phyloP scores from a whole-genome alignment of 2,888 invertebrate species.

The Teleiodes luculella region DNA sequence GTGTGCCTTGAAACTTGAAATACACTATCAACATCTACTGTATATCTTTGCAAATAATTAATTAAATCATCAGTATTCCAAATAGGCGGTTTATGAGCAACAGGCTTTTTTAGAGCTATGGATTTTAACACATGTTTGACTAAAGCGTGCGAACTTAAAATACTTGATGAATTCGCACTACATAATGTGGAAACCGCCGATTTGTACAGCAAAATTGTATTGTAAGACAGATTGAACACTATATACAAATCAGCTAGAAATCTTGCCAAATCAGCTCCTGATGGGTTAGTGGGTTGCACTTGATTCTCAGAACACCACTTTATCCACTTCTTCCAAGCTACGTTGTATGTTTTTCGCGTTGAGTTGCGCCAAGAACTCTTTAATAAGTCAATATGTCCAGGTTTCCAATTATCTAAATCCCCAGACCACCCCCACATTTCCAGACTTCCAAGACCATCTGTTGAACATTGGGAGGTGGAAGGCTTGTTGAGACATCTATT shows the following conservation, averaged over 20 bases:
- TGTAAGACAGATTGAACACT: constrained; percentile 17
- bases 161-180: not conserved
- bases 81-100: constrained; percentile 5
- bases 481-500: constrained; percentile 17
- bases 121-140: constrained; percentile 21
- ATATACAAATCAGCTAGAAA: too few species aligned
- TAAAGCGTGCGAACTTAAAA: not conserved
- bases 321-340: constrained; percentile 28
- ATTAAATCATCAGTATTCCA: constrained; percentile 10
- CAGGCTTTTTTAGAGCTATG: constrained; percentile 12
- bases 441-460: constrained; percentile 25
- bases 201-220: constrained; percentile 20
- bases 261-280: constrained; percentile 17
- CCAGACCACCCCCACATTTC: constrained; percentile 26
- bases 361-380: constrained; percentile 19
- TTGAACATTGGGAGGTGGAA: constrained; percentile 21
- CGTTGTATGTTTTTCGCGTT: constrained; percentile 22
- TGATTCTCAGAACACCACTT: constrained; percentile 19
- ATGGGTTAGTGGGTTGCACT: constrained; percentile 14
- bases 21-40: too few species aligned
- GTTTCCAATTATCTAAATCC: constrained; percentile 17
- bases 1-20: too few species aligned
- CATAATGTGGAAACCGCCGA: too few species aligned
- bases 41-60: constrained; percentile 14
- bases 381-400: constrained; percentile 13